Evolutionary conservation across 2,797 vertebrate genomes (phyloP).

Genomic region (Peromyscus aztecus): DNA sequence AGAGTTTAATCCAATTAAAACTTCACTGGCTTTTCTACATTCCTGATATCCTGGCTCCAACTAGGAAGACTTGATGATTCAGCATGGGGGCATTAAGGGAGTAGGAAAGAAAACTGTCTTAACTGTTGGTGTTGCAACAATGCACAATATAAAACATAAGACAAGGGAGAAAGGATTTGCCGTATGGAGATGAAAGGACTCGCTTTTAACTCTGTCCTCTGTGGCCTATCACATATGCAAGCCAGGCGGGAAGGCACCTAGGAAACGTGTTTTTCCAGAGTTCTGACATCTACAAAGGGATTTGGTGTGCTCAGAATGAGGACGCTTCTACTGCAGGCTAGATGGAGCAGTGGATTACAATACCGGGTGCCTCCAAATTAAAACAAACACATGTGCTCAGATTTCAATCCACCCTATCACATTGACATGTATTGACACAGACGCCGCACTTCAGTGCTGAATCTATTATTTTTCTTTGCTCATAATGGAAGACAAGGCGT

Average conservation of each 20-base stretch:
- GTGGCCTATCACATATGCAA: conserved; percentile 70
- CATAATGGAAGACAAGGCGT: conserved; percentile 82
- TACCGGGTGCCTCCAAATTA: conserved; percentile 60
- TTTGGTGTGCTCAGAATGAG: conserved; percentile 40
- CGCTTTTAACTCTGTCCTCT: conserved; percentile 12
- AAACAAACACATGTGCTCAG: conserved; percentile 83
- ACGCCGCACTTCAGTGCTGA: conserved; percentile 86
- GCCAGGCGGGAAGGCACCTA: background rate
- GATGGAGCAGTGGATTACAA: conserved; percentile 40
- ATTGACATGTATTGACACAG: conserved; percentile 84
- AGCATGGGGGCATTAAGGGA: background rate
- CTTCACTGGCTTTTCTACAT: conserved; percentile 88
- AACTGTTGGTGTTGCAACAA: conserved; percentile 43
- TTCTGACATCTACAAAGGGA: conserved; percentile 50
- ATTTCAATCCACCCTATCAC: conserved; percentile 80
- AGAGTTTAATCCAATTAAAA: conserved; percentile 90
- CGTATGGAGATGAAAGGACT: background rate
- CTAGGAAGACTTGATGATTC: conserved; percentile 73
- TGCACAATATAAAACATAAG: conserved; percentile 11
- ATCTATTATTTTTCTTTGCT: conserved; percentile 80
- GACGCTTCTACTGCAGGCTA: conserved; percentile 57
- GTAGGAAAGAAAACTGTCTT: conserved; percentile 50
- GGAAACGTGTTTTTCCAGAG: background rate
- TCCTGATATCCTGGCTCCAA: conserved; percentile 79
- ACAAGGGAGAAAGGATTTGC: conserved; percentile 68